These are phyloP conservation scores for Fulica atra DNA, from an alignment of 2,113 vertebrate species.

Conservation along the genomic window DNA sequence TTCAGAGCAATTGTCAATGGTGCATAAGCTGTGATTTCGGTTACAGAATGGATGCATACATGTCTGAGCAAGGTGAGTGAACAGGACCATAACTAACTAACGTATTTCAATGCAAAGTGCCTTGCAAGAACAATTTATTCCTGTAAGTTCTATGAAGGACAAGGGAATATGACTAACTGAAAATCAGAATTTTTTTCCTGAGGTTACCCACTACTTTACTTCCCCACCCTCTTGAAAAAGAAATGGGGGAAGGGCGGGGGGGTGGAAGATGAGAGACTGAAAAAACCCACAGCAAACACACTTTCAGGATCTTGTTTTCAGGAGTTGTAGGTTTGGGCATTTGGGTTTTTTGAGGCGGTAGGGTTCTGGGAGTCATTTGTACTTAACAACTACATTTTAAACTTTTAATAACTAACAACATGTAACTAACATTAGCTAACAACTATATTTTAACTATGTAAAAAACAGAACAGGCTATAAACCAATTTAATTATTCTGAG, in stretches of 20 bases:
- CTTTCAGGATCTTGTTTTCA: not conserved
- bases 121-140: not conserved
- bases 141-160: not conserved
- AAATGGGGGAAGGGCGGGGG: rapidly evolving
- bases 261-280: not conserved
- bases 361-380: too few species aligned
- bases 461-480: too few species aligned
- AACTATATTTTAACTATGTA: too few species aligned
- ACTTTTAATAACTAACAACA: too few species aligned
- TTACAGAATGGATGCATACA: not conserved
- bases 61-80: not conserved
- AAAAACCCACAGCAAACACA: rapidly evolving
- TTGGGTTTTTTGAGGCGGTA: not conserved
- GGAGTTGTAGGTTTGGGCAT: not conserved
- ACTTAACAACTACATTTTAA: too few species aligned
- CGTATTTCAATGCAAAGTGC: not conserved
- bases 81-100: not conserved
- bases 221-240: rapidly evolving
- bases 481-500: too few species aligned
- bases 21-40: not conserved
- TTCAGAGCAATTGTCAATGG: not conserved
- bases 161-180: not conserved
- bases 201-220: not conserved
- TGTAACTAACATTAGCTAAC: too few species aligned
- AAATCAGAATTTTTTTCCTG: not conserved